Conservation (phyloP, 2,888 invertebrate genomes). For the Cephus rjabovi region DNA sequence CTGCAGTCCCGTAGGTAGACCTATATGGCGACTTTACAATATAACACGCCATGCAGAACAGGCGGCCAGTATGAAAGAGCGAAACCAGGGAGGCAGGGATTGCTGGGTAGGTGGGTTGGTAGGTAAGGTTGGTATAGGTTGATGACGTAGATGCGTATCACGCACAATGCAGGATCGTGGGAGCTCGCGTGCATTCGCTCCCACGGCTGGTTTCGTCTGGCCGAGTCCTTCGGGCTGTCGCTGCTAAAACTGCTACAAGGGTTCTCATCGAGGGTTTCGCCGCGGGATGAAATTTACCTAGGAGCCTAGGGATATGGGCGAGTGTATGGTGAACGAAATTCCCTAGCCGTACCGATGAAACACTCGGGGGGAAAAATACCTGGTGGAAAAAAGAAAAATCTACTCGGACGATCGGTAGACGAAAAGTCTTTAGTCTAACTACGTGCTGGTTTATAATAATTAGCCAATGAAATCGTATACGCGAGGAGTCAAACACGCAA, state of each 20-base stretch:
- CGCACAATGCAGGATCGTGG: slow-evolving; percentile 53
- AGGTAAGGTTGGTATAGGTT: slow-evolving; percentile 38
- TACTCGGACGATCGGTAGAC: not conserved
- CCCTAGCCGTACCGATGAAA: no score
- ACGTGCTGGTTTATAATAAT: slow-evolving; percentile 27
- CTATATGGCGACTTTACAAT: not conserved
- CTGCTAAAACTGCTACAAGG: slow-evolving; percentile 53
- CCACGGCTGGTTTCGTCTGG: slow-evolving; percentile 58
- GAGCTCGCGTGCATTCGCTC: slow-evolving; percentile 58
- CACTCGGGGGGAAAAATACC: no score
- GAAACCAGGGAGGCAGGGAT: not conserved
- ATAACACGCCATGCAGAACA: not conserved
- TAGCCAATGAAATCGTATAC: slow-evolving; percentile 31
- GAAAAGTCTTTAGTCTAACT: not conserved
- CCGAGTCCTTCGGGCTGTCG: slow-evolving; percentile 28
- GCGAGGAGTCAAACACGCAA: slow-evolving; percentile 29
- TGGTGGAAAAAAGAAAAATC: not conserved
- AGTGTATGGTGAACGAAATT: no score
- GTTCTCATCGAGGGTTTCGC: slow-evolving; percentile 48
- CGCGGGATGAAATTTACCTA: no score
- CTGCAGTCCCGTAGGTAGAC: not conserved
- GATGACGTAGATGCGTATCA: slow-evolving; percentile 62
- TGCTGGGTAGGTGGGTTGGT: slow-evolving; percentile 38
- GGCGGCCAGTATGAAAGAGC: not conserved
- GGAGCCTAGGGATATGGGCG: no score